Conservation (phyloP, 2,113 vertebrate genomes). For the Struthidea cinerea region DNA sequence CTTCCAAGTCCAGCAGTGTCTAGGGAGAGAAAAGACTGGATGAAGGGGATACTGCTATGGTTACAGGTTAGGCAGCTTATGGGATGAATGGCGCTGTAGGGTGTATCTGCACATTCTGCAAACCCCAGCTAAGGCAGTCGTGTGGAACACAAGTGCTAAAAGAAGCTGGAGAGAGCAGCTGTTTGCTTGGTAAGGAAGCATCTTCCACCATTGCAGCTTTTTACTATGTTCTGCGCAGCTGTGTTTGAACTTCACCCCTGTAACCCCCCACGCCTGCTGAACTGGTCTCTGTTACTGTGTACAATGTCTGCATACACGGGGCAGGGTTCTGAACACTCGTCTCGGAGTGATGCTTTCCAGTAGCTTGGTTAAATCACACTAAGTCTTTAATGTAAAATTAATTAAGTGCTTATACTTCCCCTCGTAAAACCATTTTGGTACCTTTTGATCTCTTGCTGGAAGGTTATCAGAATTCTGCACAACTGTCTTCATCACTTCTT, state of each 20-base stretch:
- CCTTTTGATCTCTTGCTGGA: conserved; percentile 72
- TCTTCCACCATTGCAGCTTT: not conserved
- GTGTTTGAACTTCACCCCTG: not conserved
- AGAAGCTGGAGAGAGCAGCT: not conserved
- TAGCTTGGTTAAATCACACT: not conserved
- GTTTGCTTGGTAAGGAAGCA: not conserved
- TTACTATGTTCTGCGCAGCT: not conserved
- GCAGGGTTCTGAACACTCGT: not conserved
- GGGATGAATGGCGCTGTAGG: fast-evolving
- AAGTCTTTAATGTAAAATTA: not conserved
- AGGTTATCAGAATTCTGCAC: conserved; percentile 11
- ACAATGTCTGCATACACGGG: not conserved
- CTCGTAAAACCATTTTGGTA: not conserved
- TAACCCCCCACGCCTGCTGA: not conserved
- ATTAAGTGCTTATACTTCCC: not conserved
- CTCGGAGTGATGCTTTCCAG: not conserved
- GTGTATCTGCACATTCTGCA: not conserved
- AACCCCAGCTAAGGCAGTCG: not conserved
- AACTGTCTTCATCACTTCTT: conserved; percentile 13
- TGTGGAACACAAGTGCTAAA: fast-evolving
- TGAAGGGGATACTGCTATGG: fast-evolving
- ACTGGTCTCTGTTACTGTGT: fast-evolving
- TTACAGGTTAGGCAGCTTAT: fast-evolving
- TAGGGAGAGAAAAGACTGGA: conserved; percentile 36
- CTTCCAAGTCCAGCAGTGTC: conserved; percentile 89